phyloP scores from a whole-genome alignment of 2,113 vertebrate species.

The Phrynosoma platyrhinos region DNA sequence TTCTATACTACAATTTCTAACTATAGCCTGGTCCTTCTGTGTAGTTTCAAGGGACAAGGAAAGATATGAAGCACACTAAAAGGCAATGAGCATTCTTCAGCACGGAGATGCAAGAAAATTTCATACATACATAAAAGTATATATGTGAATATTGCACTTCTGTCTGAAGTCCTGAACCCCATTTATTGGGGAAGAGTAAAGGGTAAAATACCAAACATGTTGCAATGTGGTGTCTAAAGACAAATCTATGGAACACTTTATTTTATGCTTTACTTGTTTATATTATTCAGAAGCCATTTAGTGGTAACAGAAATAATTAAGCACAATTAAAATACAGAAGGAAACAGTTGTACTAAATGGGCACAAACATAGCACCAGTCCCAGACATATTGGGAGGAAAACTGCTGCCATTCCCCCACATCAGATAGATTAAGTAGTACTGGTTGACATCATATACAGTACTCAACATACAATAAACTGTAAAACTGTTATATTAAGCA shows the following conservation, averaged over 20 bases:
- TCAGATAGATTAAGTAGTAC: no score
- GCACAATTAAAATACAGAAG: not conserved
- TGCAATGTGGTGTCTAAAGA: not conserved
- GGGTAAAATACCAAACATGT: not conserved
- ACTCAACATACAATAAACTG: no score
- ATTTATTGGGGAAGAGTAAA: not conserved
- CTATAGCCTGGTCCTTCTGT: not conserved
- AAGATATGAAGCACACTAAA: not conserved
- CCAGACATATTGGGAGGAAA: no score
- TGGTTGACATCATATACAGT: no score
- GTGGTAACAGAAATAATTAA: not conserved
- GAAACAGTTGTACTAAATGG: not conserved
- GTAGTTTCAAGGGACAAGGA: not conserved
- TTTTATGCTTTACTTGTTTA: not conserved
- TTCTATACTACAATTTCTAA: not conserved
- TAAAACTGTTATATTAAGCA: not conserved
- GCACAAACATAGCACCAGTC: no score
- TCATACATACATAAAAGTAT: not conserved
- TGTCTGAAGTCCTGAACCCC: not conserved
- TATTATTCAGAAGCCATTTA: not conserved
- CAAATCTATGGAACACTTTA: not conserved
- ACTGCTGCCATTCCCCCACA: no score
- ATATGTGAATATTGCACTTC: not conserved
- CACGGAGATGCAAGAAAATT: not conserved
- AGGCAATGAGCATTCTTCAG: not conserved